Percentiles rank a stretch among this genome's conserved stretches.
Conservation (phyloP, 2,888 invertebrate species). For the Cataglyphis altisquamis region DNA sequence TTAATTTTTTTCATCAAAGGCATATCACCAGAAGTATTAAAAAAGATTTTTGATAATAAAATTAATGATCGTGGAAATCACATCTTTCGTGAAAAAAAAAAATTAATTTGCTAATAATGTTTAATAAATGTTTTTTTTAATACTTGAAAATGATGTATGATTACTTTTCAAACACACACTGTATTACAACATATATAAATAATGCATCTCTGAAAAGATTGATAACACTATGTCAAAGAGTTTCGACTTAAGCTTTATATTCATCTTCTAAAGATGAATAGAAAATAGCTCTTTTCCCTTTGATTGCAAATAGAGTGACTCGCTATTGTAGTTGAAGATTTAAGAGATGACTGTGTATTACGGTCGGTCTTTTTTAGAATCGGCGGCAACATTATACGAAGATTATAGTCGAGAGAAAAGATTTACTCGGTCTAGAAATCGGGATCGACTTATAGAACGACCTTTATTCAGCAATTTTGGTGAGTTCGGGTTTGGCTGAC, state of each 20-base stretch:
- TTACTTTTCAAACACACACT: too few relatives aligned
- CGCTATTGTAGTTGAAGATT: constrained; percentile 1
- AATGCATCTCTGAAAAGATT: constrained; percentile 12
- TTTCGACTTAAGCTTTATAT: neutral
- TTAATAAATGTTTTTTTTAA: too few relatives aligned
- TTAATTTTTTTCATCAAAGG: too few relatives aligned
- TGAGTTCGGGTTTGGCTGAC: constrained; percentile 50
- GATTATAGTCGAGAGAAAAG: constrained; percentile 7
- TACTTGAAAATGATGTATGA: too few relatives aligned
- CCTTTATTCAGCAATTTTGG: constrained; percentile 65
- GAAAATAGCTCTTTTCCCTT: constrained; percentile 4
- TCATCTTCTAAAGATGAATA: constrained; percentile 1
- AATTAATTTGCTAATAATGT: too few relatives aligned
- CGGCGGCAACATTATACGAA: neutral
- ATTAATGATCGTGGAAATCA: too few relatives aligned
- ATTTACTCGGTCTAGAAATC: constrained; percentile 27
- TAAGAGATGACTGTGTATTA: neutral
- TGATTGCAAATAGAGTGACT: neutral
- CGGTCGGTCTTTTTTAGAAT: neutral
- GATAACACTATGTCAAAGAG: neutral
- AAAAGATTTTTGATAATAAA: too few relatives aligned
- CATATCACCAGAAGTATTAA: too few relatives aligned
- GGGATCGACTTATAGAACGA: constrained; percentile 45
- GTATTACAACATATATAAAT: neutral
- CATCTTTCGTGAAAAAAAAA: too few relatives aligned